Percentiles rank a stretch among this genome's conserved stretches.
These are phyloP conservation scores for Syrista parreyssii DNA, from an alignment of 2,888 invertebrate species.

Conservation along the genomic window DNA sequence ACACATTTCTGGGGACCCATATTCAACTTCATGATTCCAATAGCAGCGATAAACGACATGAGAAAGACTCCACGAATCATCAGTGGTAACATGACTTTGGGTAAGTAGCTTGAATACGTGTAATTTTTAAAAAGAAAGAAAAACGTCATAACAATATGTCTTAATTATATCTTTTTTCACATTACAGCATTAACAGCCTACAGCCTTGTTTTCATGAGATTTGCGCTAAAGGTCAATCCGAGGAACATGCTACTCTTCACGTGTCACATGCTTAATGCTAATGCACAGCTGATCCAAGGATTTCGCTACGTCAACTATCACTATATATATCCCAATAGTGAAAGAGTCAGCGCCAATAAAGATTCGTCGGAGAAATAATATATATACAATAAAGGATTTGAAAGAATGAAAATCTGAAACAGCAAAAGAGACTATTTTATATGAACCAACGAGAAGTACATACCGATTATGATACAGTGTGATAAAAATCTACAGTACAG, in stretches of 20 bases:
- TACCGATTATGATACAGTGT: too few species aligned
- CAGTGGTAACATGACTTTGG: conserved; percentile 95
- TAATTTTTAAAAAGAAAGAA: too few species aligned
- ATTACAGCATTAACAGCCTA: conserved; percentile 49
- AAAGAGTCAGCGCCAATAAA: too few species aligned
- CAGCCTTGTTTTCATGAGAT: conserved; percentile 54
- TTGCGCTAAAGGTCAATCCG: conserved; percentile 52
- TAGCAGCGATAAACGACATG: conserved; percentile 93
- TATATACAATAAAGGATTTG: too few species aligned
- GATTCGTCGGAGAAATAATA: too few species aligned
- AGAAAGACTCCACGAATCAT: conserved; percentile 90
- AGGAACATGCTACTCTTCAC: conserved; percentile 53
- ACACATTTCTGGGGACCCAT: conserved; percentile 98
- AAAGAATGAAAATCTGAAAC: too few species aligned
- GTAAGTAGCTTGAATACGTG: conserved; percentile 68
- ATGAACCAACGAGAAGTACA: too few species aligned
- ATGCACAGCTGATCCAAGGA: conserved; percentile 65
- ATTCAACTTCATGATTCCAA: conserved; percentile 97
- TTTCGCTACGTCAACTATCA: conserved; percentile 77
- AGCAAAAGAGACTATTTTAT: too few species aligned
- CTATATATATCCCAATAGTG: conserved; percentile 53
- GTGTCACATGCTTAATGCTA: conserved; percentile 50
- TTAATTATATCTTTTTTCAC: too few species aligned
- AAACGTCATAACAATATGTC: too few species aligned
- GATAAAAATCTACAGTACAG: too few species aligned